phyloP scores from a whole-genome alignment of 2,797 vertebrate genomes.

The Urophycis tenuis region DNA sequence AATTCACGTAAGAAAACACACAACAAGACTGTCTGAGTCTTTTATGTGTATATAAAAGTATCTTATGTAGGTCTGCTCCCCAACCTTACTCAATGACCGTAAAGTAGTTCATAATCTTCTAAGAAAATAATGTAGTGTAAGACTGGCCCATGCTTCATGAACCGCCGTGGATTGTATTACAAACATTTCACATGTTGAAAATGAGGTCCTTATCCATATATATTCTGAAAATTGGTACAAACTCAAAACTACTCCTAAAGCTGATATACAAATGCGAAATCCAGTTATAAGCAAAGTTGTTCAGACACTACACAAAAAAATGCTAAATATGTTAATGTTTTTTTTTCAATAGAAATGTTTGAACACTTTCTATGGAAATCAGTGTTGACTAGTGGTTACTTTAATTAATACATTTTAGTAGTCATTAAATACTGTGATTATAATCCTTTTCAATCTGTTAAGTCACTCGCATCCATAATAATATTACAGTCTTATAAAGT shows the following conservation, averaged over 20 bases:
- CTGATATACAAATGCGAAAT: not conserved
- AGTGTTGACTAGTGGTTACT: not conserved
- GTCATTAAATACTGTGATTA: not conserved
- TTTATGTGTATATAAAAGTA: not conserved
- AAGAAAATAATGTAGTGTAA: not conserved
- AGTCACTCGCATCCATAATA: not conserved
- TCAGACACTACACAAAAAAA: not conserved
- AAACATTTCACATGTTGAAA: not conserved
- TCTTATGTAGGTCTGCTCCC: not conserved
- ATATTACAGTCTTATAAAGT: not conserved
- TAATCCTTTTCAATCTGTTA: not conserved
- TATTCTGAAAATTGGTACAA: not conserved
- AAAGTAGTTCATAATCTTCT: not conserved
- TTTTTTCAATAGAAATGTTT: not conserved
- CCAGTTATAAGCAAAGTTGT: not conserved
- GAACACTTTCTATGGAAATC: not conserved
- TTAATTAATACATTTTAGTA: not conserved
- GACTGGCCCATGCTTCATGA: not conserved
- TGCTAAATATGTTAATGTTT: not conserved
- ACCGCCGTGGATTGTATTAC: not conserved
- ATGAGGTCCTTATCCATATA: not conserved
- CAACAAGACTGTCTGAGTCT: not conserved
- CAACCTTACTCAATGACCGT: not conserved
- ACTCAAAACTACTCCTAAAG: not conserved
- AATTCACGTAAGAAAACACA: not conserved